Conservation (phyloP, 2,797 vertebrate genomes). For the Leptatherina wallacei region DNA sequence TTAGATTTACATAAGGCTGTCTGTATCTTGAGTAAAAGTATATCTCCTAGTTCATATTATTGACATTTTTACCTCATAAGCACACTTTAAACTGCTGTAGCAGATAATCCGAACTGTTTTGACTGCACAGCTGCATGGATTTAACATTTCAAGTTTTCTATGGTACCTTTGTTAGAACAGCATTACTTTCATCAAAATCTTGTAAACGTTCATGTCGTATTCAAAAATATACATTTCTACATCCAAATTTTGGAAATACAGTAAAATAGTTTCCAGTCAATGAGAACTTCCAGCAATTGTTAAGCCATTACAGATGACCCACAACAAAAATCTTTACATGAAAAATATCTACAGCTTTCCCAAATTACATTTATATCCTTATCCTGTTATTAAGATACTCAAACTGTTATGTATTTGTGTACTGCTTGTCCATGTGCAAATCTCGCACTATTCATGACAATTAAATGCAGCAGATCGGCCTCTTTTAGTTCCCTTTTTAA, state of each 20-base stretch:
- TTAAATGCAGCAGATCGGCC: conserved; percentile 22
- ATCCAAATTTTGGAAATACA: conserved; percentile 53
- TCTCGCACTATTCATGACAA: conserved; percentile 33
- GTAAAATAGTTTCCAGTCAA: conserved; percentile 34
- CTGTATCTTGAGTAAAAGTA: neutral
- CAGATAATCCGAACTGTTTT: conserved; percentile 16
- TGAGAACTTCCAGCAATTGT: conserved; percentile 10
- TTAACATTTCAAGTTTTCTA: conserved; percentile 30
- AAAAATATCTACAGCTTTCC: conserved; percentile 30
- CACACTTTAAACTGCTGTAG: conserved; percentile 29
- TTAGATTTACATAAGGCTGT: conserved; percentile 17
- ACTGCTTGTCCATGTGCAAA: conserved; percentile 50
- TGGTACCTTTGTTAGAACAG: conserved; percentile 5
- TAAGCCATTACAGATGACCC: conserved; percentile 20
- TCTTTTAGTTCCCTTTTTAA: conserved; percentile 35
- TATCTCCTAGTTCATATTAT: too few species aligned
- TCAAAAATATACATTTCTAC: conserved; percentile 56
- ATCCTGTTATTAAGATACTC: neutral
- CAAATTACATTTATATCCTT: conserved; percentile 4
- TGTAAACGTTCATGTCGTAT: conserved; percentile 49
- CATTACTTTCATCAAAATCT: conserved; percentile 24
- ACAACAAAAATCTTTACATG: conserved; percentile 18
- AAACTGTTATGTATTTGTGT: conserved; percentile 11
- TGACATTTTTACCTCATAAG: neutral
- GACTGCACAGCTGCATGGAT: conserved; percentile 18